A percentile compares a stretch with the other conserved stretches of the same genome.
These are phyloP conservation scores for Achatina immaculata DNA, from an alignment of 1,140 invertebrate genomes.

Conservation along the genomic window DNA sequence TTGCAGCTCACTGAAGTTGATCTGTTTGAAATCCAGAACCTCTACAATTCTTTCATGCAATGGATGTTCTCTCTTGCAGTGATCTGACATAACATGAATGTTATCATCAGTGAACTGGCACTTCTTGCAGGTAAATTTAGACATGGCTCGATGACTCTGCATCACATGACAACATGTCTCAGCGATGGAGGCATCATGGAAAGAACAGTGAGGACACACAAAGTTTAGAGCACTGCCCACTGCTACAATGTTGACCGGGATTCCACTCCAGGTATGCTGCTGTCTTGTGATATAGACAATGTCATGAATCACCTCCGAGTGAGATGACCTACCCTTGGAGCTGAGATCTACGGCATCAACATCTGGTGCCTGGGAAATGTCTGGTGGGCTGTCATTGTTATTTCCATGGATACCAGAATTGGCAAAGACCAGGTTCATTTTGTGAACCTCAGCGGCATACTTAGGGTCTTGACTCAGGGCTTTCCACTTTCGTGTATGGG, in stretches of 20 bases:
- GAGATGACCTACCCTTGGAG: not conserved
- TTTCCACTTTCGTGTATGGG: constrained; percentile 55
- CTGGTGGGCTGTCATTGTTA: constrained; percentile 30
- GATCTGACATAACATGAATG: constrained; percentile 33
- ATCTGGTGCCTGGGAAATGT: not conserved
- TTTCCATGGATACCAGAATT: constrained; percentile 8
- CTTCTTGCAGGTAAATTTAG: constrained; percentile 29
- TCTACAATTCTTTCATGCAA: constrained; percentile 28
- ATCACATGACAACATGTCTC: constrained; percentile 34
- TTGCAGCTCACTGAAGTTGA: constrained; percentile 32
- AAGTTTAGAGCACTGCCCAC: constrained; percentile 22
- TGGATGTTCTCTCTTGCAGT: constrained; percentile 32
- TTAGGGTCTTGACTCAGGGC: constrained; percentile 37
- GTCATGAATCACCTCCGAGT: constrained; percentile 31
- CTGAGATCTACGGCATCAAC: constrained; percentile 36
- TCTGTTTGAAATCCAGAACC: constrained; percentile 30
- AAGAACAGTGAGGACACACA: constrained; percentile 32
- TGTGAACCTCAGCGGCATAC: constrained; percentile 32
- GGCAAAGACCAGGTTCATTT: constrained; percentile 28
- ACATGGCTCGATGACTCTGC: constrained; percentile 32
- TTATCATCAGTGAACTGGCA: constrained; percentile 36
- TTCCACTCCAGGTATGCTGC: constrained; percentile 36
- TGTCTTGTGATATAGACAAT: constrained; percentile 12
- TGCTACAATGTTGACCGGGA: constrained; percentile 29
- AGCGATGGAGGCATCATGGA: constrained; percentile 34